A percentile compares a stretch with the other conserved stretches of the same genome.
Evolutionary conservation across 2,113 vertebrate species (phyloP).

Genomic region (Nycticorax nycticorax): DNA sequence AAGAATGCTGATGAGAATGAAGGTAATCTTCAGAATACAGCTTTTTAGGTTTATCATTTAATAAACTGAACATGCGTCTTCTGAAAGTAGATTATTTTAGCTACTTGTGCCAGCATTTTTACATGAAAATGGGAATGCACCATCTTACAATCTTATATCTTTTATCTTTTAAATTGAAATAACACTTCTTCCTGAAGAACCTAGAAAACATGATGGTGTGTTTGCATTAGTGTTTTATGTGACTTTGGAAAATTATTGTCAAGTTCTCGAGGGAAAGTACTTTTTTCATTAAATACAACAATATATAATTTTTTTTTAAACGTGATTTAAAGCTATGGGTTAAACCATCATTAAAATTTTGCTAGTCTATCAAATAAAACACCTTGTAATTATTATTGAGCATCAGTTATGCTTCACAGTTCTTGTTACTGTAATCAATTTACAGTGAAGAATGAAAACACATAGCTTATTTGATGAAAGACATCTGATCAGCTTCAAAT

Average conservation of each 20-base stretch:
- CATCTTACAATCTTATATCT: neutral
- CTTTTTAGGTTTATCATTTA: conserved; percentile 12
- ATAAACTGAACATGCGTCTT: neutral
- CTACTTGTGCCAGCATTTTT: neutral
- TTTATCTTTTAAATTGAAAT: conserved; percentile 17
- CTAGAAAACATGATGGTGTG: neutral
- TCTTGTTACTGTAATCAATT: neutral
- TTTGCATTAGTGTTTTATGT: neutral
- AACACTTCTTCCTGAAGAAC: neutral
- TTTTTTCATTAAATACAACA: neutral
- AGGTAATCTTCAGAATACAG: conserved; percentile 17
- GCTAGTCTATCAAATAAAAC: neutral
- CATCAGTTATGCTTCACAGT: neutral
- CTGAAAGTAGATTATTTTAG: conserved; percentile 7
- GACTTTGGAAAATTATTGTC: neutral
- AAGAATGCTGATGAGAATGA: conserved; percentile 36
- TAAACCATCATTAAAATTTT: neutral
- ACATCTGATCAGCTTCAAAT: neutral
- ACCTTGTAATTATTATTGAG: neutral
- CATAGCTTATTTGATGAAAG: neutral
- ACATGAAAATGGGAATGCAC: neutral
- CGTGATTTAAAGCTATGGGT: neutral
- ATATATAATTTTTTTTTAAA: neutral
- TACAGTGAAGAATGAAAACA: neutral
- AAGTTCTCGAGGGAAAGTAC: neutral